Base-by-base conservation (phyloP, 1,140 invertebrate genomes). In the Drosophila lowei region DNA sequence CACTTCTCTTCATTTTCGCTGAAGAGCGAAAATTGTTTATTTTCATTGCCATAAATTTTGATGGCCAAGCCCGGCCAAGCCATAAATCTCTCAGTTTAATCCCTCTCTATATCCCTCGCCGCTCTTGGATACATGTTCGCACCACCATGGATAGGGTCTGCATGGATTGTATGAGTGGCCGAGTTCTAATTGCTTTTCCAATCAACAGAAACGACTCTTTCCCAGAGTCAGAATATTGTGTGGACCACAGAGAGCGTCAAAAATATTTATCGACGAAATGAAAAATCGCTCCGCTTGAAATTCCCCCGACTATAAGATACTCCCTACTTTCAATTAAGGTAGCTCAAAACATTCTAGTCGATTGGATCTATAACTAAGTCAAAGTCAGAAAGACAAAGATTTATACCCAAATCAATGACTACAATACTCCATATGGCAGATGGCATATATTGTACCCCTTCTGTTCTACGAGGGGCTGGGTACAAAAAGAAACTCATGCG, bases 11-110 rank as follows among this genome's bases (percentile, higher is more conserved):
- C 57, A 54, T 76, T 65, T 67, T 66, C 50, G 60, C 66, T 76
- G 63, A 25, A 48, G 67, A 66, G 58, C 50, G 41, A 79, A 75
- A 77, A 77, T 83, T 86, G 77, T 85, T 86, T 86, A 86, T 85
- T 85, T 85, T 77, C 58, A 68, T 74, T 43, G 53, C 68, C 75
- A 86, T 80, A 80, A 73, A 80, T 86, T 86, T 63, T 74, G 77
- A 80, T 85, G 77, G 76, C 58, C 50, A 63, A 75, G 55, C 23
- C 72, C 66, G 72, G 49, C 50, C 58, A 49, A 23, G 46, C 21
- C 68, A 85, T 85, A 74, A 86, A 86, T 86, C 68, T 70, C 21
- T 16, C 66, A 25, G 18, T 43, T 49, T 68, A 68, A 68, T 68
- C 65, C 63, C 15, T 13, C 23, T 57, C 55, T 46, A 13, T 15